Conservation (phyloP, 2,888 invertebrate genomes). For the Epirrhoe alternata region DNA sequence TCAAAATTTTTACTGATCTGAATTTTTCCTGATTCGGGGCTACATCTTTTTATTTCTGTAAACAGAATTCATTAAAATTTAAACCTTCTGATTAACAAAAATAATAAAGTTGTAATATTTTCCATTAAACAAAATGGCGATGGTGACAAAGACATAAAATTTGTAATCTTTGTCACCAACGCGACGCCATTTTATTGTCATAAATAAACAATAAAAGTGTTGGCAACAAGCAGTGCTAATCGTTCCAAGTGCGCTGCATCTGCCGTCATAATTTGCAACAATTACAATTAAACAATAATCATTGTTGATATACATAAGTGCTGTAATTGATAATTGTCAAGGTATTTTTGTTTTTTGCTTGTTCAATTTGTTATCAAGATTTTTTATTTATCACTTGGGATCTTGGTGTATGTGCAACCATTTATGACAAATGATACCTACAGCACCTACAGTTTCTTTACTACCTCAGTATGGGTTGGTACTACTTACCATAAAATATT, state of each 20-base stretch:
- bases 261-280: slow-evolving; percentile 29
- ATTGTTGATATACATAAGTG: slow-evolving; percentile 31
- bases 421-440: neutral
- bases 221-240: slow-evolving; percentile 18
- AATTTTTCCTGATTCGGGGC: neutral
- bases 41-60: neutral
- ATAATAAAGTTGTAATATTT: neutral
- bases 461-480: too few species aligned
- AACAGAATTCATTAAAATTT: neutral
- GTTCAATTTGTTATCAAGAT: slow-evolving; percentile 7
- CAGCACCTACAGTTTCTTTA: too few species aligned
- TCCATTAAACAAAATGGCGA: slow-evolving; percentile 6
- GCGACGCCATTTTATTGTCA: neutral
- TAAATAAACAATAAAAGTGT: slow-evolving; percentile 18
- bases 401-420: slow-evolving; percentile 14
- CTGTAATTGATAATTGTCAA: slow-evolving; percentile 31
- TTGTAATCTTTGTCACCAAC: neutral
- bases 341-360: slow-evolving; percentile 24
- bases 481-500: too few species aligned
- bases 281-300: slow-evolving; percentile 35
- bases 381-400: slow-evolving; percentile 5
- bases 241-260: slow-evolving; percentile 18
- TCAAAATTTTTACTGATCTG: neutral
- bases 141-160: slow-evolving; percentile 10
- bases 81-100: neutral